These are phyloP conservation scores for Micropoecilia bifurca DNA, from an alignment of 2,797 vertebrate genomes.

Conservation along the genomic window DNA sequence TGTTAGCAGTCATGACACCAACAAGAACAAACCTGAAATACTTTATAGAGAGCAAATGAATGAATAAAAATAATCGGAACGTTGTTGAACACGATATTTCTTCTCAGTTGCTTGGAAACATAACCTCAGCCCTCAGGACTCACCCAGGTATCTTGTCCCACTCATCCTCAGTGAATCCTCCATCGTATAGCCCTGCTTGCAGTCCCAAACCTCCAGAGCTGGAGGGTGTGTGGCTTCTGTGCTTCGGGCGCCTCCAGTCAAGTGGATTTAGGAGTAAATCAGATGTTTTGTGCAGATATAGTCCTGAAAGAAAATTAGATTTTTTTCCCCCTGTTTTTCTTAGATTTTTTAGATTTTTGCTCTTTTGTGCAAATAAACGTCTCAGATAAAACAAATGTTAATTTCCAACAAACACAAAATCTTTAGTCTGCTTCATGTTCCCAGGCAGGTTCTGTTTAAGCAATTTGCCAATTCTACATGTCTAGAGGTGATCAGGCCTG, in stretches of 20 bases:
- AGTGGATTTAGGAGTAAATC: conserved; percentile 84
- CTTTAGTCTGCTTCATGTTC: not conserved
- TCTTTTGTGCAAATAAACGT: not conserved
- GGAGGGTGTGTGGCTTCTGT: conserved; percentile 83
- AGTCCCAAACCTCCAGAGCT: conserved; percentile 82
- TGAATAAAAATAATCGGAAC: not conserved
- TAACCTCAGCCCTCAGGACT: conserved; percentile 17
- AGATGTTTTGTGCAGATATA: conserved; percentile 83
- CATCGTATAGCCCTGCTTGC: conserved; percentile 83
- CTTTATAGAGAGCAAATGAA: not conserved
- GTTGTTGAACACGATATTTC: not conserved
- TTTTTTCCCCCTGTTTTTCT: fast-evolving
- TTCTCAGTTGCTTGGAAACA: not conserved
- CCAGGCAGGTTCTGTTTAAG: not conserved
- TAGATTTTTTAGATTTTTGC: not conserved
- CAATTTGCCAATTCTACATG: not conserved
- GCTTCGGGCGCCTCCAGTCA: conserved; percentile 87
- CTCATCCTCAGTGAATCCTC: conserved; percentile 89
- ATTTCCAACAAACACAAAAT: not conserved
- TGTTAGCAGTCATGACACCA: not conserved
- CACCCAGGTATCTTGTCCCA: conserved; percentile 93
- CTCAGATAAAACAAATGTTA: not conserved
- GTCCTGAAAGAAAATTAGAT: conserved; percentile 73
- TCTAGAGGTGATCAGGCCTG: not conserved
- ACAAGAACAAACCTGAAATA: not conserved